Evolutionary conservation across 2,113 vertebrate species (phyloP), one percentile per base, ranked within the genome.

Genomic region (Polyodon spathula): DNA sequence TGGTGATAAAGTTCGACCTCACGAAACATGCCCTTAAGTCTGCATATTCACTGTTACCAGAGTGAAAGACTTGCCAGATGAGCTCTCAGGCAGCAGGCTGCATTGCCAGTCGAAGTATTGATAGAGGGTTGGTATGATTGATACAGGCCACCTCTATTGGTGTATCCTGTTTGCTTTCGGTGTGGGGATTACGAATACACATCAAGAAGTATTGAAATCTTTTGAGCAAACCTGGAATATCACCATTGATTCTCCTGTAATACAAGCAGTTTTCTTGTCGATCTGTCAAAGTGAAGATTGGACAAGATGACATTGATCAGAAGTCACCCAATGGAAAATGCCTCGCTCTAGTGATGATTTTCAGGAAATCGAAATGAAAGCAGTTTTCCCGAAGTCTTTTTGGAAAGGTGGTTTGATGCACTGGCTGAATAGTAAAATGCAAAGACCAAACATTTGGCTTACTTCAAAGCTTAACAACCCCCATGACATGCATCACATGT

Each of bases 171-270:
- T 27, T 27, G 27, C 27, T 27, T 27, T 27, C 27, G 3, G 27
- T 27, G 27, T 27, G 64, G 56, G 44, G 40, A 42, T n/a, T 55
- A 1, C 56, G 42, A 63, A 67, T 60, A 70, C 74, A 64, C 61
- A 61, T 62, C 73, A 75, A 74, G 74, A 73, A 68, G 69, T 70
- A 74, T 76, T 73, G 72, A 75, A 75, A 70, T 43, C 58, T 74
- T 75, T 78, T 81, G 79, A 81, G 80, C 77, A 69, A 68, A 83
- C 77, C 73, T 63, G 64, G 71, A 66, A 70, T 4, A 56, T 59
- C 44, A 54, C 69, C 73, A 82, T 84, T 71, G 74, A 85, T 79
- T 78, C 69, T 63, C 58, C 73, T 81, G 79, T 80, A 84, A 86
- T 81, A 84, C 81, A 83, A 80, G 78, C 68, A 60, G 76, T 74